Evolutionary conservation across 2,113 vertebrate species (phyloP).

Genomic region (Uropsilus gracilis): DNA sequence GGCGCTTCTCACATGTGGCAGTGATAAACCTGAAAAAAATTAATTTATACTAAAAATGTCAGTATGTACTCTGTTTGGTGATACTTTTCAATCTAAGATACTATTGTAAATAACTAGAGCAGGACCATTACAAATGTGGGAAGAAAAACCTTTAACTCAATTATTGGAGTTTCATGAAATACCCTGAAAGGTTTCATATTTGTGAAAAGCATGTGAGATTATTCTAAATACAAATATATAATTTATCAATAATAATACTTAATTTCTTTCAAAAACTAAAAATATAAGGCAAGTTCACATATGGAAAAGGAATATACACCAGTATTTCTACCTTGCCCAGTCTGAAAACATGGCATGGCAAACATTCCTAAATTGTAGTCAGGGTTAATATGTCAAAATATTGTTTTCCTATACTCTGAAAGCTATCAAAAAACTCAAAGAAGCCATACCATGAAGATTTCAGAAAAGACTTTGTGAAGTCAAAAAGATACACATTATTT

Average conservation of each 20-base stretch:
- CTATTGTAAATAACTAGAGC: conserved; percentile 77
- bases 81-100: conserved; percentile 70
- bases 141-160: conserved; percentile 77
- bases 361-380: conserved; percentile 79
- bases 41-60: conserved; percentile 62
- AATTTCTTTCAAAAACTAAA: conserved; percentile 79
- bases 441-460: conserved; percentile 82
- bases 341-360: conserved; percentile 77
- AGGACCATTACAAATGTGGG: conserved; percentile 75
- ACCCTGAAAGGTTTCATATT: conserved; percentile 51
- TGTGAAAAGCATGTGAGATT: conserved; percentile 77
- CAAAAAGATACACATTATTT: conserved; percentile 86
- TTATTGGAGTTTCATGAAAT: conserved; percentile 76
- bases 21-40: conserved; percentile 22
- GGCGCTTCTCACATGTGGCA: conserved; percentile 24
- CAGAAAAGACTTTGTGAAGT: conserved; percentile 84
- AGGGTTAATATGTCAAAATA: conserved; percentile 82
- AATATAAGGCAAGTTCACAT: conserved; percentile 87
- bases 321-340: conserved; percentile 70
- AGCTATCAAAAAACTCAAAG: conserved; percentile 84
- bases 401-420: conserved; percentile 82
- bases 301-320: conserved; percentile 82
- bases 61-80: conserved; percentile 50
- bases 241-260: conserved; percentile 83
- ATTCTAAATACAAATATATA: conserved; percentile 86